Evolutionary conservation across 1,140 invertebrate species (phyloP), one percentile per base, ranked within the genome.

Genomic region (Brachionus asplanchnoidis): DNA sequence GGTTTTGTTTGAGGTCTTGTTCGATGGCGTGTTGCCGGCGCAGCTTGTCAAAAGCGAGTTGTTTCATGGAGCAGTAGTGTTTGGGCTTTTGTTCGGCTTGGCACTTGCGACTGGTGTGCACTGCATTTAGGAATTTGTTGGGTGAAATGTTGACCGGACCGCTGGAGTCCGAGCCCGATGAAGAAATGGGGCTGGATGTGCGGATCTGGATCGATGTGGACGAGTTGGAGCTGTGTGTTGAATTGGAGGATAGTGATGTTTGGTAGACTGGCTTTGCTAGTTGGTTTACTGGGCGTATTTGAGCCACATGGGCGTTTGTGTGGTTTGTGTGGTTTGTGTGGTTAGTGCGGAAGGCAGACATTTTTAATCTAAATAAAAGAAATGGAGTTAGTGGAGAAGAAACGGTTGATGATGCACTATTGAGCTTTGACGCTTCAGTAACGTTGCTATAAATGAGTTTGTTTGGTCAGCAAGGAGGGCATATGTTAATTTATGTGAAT

Each of bases 11-110:
- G n/a, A 82, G 32, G 40, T 82, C 79, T 42, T 82, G 36, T 46
- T 82, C 79, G 20, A 82, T 65, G 2, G 65, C 65, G 26, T 82
- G 79, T 46, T 82, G 79, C 0, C 65, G 53, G 12, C 79, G 32
- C 2, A 82, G 53, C 28, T 82, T 82, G 17, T 82, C 53, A 44
- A 42, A 82, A 7, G 79, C 79, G 17, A 82, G 79, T 42, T 82
- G 53, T 17, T 82, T 82, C 32, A 82, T 60, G 65, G 79, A 82
- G 12, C 20, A 9, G 14, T 53, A 53, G 2, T 44, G 17, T 12
- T 50, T 77, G 23, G 50, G 73, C 2, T 77, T 44, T 53, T 20
- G 20, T 50, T 77, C 23, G 12, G 73, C 40, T 32, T 32, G 73
- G 17, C 1, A 42, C 50, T 50, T 46, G 23, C 73, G 40, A 2